Base-by-base conservation (phyloP, 1,140 invertebrate genomes). In the Dendrolimus punctatus region DNA sequence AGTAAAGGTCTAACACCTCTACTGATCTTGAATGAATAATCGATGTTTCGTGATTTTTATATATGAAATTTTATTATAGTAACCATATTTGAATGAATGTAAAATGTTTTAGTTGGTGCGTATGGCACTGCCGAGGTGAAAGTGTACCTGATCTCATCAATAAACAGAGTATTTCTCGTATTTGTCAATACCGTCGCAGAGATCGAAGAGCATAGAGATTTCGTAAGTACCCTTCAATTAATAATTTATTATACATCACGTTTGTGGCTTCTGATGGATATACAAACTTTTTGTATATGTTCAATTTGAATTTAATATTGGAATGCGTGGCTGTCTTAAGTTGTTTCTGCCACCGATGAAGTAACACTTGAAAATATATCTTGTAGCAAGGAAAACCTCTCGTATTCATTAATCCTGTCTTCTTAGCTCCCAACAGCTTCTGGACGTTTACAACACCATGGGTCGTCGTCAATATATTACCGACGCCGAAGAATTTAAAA, bases 81-180 rank as follows among this genome's bases (percentile, higher is more conserved):
- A 37, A 8, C n/a, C n/a, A 9, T 45, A 6, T 10, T 51, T 39
- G 10, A 51, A 44, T 40, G 39, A 49, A 49, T 2, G 1, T 3
- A 23, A 23, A 50, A 42, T 55, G 46, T 55, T 65, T 8, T 49
- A 88, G 87, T 49, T 40, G 64, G 58, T n/a, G 83, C 80, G 9
- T 57, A 39, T 0, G 88, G 87, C 62, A 74, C 55, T n/a, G 55
- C 85, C 2, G 55, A 78, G 23, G 78, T 87, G 39, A 88, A 85
- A 55, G 75, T 91, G 23, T 90, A 87, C 67, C 68, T 90, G 40
- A 76, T 90, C 46, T 80, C 89, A 1, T 72, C 80, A 4, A 68
- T 74, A 39, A 89, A 89, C 69, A 74, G 87, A 43, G 84, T 90
- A 5, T 72, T 70, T 50, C 90, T 91, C 66, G 79, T 73, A 38